Base-by-base conservation (phyloP, 2,888 invertebrate species). In the Diaprepes abbreviatus region DNA sequence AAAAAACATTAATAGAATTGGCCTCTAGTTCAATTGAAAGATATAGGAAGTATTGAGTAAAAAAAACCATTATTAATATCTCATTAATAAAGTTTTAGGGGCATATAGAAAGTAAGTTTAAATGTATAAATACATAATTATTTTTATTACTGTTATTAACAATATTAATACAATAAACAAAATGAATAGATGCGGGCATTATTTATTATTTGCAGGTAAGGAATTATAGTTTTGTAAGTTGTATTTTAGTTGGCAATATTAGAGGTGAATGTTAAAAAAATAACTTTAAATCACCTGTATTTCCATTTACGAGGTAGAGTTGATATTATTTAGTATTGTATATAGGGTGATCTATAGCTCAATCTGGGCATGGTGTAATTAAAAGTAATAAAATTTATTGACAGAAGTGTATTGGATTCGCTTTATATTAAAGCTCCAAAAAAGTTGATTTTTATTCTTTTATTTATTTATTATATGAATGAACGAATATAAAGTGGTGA, bases 101-200 rank as follows among this genome's bases (percentile, higher is more conserved):
- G 55, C 55, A 55, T 54, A 19, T 55, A 55, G 55, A 55, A 55
- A 55, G 55, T 38, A 38, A 55, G 55, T 55, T 55, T 36, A 55
- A 21, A 14, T 24, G 12, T 17, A 38, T 36, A 38, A 55, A 36
- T 38, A 12, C 21, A 21, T 55, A 14, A 38, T 24, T 24, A 14
- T 36, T 55, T 55, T 55, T 55, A 55, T 55, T 55, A 55, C 36
- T 55, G 17, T 38, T 38, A 55, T 55, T 55, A 54, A 19, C 35
- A 19, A 35, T 12, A 36, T 54, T 55, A 55, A 36, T 36, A 55
- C 38, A 36, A 24, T 36, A 55, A 36, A 55, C 55, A 38, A 35
- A 55, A 55, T 28, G 48, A 21, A 28, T 36, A 38, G 55, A 55
- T 55, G 55, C 55, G 38, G 55, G 55, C 36, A 55, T 38, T 38